phyloP scores from a whole-genome alignment of 2,888 invertebrate species.

The Pyrocoelia pectoralis region DNA sequence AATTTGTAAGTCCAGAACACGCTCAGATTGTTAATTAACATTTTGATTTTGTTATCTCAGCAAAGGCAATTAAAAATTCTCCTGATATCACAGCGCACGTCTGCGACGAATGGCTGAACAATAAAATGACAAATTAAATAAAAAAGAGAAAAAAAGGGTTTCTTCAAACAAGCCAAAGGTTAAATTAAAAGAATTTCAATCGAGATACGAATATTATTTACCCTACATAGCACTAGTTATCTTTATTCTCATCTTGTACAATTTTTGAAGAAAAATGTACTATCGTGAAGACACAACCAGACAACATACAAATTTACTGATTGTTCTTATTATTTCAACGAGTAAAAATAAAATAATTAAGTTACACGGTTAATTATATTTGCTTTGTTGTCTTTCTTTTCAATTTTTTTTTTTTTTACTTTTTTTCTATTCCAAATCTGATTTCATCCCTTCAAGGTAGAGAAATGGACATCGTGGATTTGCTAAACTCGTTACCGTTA shows the following conservation, averaged over 20 bases:
- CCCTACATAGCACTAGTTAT: slow-evolving; percentile 37
- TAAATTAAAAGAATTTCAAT: slow-evolving; percentile 59
- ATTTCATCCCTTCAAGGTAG: slow-evolving; percentile 12
- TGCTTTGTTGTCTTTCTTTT: slow-evolving; percentile 38
- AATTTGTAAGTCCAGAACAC: slow-evolving; percentile 57
- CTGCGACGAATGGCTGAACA: slow-evolving; percentile 53
- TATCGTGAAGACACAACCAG: slow-evolving; percentile 18
- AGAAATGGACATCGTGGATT: no score
- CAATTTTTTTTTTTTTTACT: slow-evolving; percentile 31
- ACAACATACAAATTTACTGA: slow-evolving; percentile 37
- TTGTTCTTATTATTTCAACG: slow-evolving; percentile 47
- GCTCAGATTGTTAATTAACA: slow-evolving; percentile 60
- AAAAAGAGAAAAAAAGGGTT: slow-evolving; percentile 53
- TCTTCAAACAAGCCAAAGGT: slow-evolving; percentile 57
- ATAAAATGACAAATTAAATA: slow-evolving; percentile 60
- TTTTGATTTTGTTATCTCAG: slow-evolving; percentile 61
- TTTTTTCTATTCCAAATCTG: slow-evolving; percentile 34
- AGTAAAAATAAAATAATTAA: slow-evolving; percentile 53
- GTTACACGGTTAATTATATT: slow-evolving; percentile 54
- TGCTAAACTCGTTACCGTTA: no score
- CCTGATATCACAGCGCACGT: slow-evolving; percentile 55
- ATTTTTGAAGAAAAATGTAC: slow-evolving; percentile 13
- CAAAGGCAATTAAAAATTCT: slow-evolving; percentile 60
- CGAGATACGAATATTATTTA: slow-evolving; percentile 47
- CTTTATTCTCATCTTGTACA: slow-evolving; percentile 31